phyloP scores from a whole-genome alignment of 1,140 invertebrate genomes.

The Anastatus disparis region DNA sequence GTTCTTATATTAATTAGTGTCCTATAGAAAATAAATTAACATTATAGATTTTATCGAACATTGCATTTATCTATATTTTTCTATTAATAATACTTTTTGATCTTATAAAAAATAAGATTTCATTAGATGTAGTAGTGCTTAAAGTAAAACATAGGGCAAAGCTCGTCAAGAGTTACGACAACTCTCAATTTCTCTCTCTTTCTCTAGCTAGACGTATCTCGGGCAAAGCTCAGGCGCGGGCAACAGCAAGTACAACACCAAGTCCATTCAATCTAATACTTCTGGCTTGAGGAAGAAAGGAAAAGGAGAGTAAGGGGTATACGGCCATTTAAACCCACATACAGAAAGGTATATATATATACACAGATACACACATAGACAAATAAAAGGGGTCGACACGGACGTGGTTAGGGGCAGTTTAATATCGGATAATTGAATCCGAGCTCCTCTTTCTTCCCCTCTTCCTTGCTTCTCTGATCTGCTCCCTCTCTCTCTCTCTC shows the following conservation, averaged over 20 bases:
- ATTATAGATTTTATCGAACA: neutral
- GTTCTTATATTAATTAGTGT: conserved; percentile 15
- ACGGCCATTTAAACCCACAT: conserved; percentile 62
- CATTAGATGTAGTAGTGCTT: too few species aligned
- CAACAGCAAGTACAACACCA: conserved; percentile 64
- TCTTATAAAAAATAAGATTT: too few species aligned
- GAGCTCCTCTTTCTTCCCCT: conserved; percentile 49
- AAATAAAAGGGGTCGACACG: conserved; percentile 58
- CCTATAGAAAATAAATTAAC: neutral
- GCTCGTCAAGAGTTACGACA: too few species aligned
- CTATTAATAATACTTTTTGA: too few species aligned
- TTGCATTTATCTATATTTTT: too few species aligned
- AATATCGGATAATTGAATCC: conserved; percentile 69
- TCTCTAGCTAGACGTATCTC: conserved; percentile 61
- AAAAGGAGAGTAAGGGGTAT: conserved; percentile 44
- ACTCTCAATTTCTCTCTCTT: too few species aligned
- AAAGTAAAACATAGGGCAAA: conserved; percentile 26
- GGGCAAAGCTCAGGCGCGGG: too few species aligned
- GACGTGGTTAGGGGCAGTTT: conserved; percentile 66
- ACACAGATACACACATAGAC: too few species aligned
- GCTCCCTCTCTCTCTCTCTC: conserved; percentile 34
- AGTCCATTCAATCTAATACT: conserved; percentile 67
- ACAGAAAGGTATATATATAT: too few species aligned
- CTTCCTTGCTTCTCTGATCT: conserved; percentile 31
- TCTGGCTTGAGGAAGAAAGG: conserved; percentile 41